Conservation (phyloP, 2,797 vertebrate genomes). For the Myoxocephalus aenaeus region DNA sequence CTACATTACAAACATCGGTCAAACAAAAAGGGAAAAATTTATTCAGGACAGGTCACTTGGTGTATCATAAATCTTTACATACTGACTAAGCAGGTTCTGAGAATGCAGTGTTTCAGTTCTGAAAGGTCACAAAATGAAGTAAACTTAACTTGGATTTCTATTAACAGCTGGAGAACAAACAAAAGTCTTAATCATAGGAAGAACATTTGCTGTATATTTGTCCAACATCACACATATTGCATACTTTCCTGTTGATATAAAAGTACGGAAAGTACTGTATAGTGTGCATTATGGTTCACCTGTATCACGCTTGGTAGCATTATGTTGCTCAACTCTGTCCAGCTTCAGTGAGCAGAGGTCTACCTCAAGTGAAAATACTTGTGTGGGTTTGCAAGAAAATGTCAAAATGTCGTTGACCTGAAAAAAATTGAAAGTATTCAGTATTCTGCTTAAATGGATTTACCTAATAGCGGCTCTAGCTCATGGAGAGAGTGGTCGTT, state of each 20-base stretch:
- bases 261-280: background rate
- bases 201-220: background rate
- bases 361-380: too few relatives aligned
- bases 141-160: background rate
- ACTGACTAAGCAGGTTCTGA: background rate
- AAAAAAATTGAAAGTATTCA: too few relatives aligned
- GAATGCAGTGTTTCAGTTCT: background rate
- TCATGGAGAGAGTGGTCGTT: too few relatives aligned
- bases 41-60: background rate
- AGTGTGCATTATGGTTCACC: background rate
- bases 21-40: background rate
- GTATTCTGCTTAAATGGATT: too few relatives aligned
- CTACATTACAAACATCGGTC: background rate
- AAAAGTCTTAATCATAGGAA: background rate
- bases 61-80: background rate
- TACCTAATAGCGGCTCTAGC: too few relatives aligned
- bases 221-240: too few relatives aligned
- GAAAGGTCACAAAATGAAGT: conserved; percentile 1
- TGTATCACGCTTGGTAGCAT: background rate
- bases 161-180: background rate
- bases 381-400: too few relatives aligned
- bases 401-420: too few relatives aligned
- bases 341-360: background rate
- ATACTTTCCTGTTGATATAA: background rate
- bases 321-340: background rate